phyloP scores from a whole-genome alignment of 2,797 vertebrate species.

The Heliangelus exortis region DNA sequence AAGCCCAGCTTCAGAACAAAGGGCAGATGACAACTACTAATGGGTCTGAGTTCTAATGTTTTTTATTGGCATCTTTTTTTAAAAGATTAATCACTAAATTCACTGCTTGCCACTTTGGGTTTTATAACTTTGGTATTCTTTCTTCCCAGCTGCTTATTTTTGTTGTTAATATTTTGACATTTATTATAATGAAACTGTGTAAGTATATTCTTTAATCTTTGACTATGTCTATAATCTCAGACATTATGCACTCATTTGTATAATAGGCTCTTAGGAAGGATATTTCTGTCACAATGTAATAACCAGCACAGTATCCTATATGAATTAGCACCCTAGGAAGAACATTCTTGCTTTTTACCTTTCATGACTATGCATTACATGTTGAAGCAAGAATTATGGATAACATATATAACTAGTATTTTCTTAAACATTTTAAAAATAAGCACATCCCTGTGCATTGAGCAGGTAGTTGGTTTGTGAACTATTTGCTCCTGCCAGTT shows the following conservation, averaged over 20 bases:
- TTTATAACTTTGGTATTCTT: background rate
- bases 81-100: background rate
- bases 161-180: conserved; percentile 19
- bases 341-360: background rate
- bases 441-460: background rate
- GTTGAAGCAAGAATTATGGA: background rate
- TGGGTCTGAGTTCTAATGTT: background rate
- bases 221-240: conserved; percentile 1
- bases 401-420: background rate
- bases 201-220: conserved; percentile 34
- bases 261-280: background rate
- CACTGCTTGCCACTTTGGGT: background rate
- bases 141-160: conserved; percentile 32
- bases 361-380: background rate
- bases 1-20: background rate
- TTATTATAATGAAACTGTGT: conserved; percentile 1
- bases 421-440: background rate
- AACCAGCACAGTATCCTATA: background rate
- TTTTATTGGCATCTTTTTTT: background rate
- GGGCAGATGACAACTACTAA: background rate
- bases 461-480: background rate
- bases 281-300: conserved; percentile 1
- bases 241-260: background rate
- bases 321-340: background rate
- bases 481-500: background rate